A percentile compares a stretch with the other conserved stretches of the same genome.
Evolutionary conservation across 2,797 vertebrate genomes (phyloP).

Genomic region (Poecilia gillii): DNA sequence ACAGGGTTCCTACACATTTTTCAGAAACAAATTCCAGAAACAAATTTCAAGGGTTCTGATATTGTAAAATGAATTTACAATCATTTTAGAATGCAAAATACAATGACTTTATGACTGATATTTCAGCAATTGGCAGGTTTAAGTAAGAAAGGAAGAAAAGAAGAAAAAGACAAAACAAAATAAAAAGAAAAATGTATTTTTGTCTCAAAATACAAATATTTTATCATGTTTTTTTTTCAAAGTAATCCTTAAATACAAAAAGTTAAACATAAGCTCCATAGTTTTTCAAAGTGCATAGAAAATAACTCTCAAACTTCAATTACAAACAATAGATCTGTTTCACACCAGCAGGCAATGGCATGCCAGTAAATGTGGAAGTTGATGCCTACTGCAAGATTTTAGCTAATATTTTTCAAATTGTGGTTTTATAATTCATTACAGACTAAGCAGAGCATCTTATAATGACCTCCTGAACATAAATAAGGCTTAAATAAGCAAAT

Average conservation of each 20-base stretch:
- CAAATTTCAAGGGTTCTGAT: neutral
- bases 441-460: neutral
- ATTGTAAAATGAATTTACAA: neutral
- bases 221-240: neutral
- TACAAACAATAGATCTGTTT: neutral
- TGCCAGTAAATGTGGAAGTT: neutral
- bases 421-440: neutral
- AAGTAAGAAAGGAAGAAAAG: neutral
- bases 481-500: slow-evolving; percentile 3
- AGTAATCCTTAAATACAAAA: neutral
- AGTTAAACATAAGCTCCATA: neutral
- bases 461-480: neutral
- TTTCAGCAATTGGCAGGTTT: neutral
- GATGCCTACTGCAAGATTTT: neutral
- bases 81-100: neutral
- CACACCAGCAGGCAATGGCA: neutral
- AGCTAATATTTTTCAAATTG: neutral
- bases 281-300: neutral
- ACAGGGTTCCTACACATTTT: neutral
- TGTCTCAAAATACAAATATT: neutral
- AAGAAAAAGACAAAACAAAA: neutral
- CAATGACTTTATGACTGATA: neutral
- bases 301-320: neutral
- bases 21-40: neutral
- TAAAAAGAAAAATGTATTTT: neutral